Evolutionary conservation across 1,140 invertebrate species (phyloP), one percentile per base, ranked within the genome.

Genomic region (Drosophila pandora): DNA sequence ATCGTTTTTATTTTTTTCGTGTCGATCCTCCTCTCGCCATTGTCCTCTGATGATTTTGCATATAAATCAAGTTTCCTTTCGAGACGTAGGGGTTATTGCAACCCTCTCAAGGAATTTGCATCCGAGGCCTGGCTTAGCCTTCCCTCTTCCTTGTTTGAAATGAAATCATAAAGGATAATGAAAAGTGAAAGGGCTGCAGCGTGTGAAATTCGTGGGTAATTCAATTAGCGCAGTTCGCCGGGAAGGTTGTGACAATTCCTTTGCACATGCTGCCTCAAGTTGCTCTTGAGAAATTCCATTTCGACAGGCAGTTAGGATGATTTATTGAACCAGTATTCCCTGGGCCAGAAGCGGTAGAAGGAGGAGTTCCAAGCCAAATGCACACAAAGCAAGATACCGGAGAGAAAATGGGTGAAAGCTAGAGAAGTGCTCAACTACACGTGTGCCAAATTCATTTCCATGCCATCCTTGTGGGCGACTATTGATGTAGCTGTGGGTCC

Each of bases 371-470:
- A 63, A 65, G 34, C 54, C 37, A 57, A 73, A 88, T 68, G 47
- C 55, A 57, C 39, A 78, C 39, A 32, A 13, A 47, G 22, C n/a
- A 30, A 30, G 25, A 55, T 34, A 45, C 22, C 23, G 49, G 10
- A 8, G n/a, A 13, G 28, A 55, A 37, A 47, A 60, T 25, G 45
- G 57, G n/a, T 28, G 62, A 64, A 56, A 39, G 63, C 65, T 68
- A 69, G 23, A 53, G 67, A 52, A 76, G 76, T 83, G 73, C 88
- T 90, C 88, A 79, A 68, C 84, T 84, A 81, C 83, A 90, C 83
- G 83, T 88, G 88, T 78, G 79, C 62, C 87, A 81, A 83, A 90
- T 89, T 90, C 74, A 87, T 90, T 90, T 83, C 56, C 80, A 75
- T 70, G 81, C 72, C 79, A 81, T 58, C 55, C 67, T 69, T 69